Conservation (phyloP, 2,888 invertebrate species). For the Coronaproctus castanopsis region DNA sequence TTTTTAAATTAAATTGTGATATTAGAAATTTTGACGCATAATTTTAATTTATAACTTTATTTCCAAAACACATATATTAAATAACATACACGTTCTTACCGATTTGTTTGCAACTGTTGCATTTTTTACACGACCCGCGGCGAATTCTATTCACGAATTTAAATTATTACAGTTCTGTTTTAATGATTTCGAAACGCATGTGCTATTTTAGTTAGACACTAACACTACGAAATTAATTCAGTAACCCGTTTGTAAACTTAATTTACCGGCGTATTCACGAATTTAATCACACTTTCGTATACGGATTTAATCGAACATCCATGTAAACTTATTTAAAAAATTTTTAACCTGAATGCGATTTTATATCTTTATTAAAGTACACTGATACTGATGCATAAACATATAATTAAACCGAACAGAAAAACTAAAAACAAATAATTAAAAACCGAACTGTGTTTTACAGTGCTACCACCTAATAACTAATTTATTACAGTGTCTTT, state of each 20-base stretch:
- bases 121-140: background rate
- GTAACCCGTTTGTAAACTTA: background rate
- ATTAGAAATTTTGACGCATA: background rate
- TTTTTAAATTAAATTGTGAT: too few species aligned
- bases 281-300: background rate
- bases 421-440: background rate
- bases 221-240: background rate
- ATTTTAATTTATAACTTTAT: background rate
- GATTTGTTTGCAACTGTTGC: background rate
- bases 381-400: background rate
- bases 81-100: background rate
- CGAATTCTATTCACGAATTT: background rate
- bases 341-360: background rate
- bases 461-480: too few species aligned
- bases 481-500: too few species aligned
- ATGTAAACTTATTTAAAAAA: background rate
- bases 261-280: background rate
- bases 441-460: too few species aligned
- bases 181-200: background rate
- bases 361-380: background rate
- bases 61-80: background rate
- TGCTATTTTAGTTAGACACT: background rate
- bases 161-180: background rate
- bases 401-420: background rate
- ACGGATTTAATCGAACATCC: too few species aligned